phyloP scores from a whole-genome alignment of 37 sponge, comb jelly and placozoan genomes.

The Chondrilla cf. caribensis region DNA sequence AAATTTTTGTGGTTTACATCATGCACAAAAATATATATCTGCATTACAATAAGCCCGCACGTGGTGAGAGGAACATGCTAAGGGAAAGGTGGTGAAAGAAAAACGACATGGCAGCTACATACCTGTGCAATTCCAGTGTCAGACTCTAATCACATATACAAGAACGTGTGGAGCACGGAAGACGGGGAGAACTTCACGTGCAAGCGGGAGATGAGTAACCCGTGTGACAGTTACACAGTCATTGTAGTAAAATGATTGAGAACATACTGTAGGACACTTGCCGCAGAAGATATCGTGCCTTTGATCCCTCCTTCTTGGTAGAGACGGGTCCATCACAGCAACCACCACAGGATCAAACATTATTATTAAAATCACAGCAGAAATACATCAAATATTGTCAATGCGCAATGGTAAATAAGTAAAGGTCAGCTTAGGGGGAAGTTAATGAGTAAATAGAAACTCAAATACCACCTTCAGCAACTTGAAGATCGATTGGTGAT shows the following conservation, averaged over 20 bases:
- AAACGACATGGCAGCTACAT: conserved; percentile 20
- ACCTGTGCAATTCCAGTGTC: conserved; percentile 23
- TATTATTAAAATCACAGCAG: too few species aligned
- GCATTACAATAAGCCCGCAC: neutral
- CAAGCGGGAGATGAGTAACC: conserved; percentile 33
- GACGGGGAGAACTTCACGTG: conserved; percentile 24
- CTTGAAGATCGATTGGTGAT: too few species aligned
- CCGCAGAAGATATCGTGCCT: conserved; percentile 23
- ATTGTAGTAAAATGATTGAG: neutral
- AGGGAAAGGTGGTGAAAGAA: too few species aligned
- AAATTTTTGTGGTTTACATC: conserved; percentile 11
- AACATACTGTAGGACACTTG: conserved; percentile 26
- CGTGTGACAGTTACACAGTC: conserved; percentile 11
- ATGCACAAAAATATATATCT: conserved; percentile 2
- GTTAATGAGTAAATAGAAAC: too few species aligned
- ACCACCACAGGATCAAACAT: conserved; percentile 19
- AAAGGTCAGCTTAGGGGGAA: too few species aligned
- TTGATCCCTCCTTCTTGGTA: conserved; percentile 21
- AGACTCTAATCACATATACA: conserved; percentile 16
- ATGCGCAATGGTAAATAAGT: too few species aligned
- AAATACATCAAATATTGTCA: too few species aligned
- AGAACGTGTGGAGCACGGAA: conserved; percentile 25
- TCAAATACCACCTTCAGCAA: too few species aligned
- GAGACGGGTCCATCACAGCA: conserved; percentile 8
- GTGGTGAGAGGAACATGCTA: neutral